Evolutionary conservation across 92 coral and sea anemone genomes (phyloP), one percentile per base, ranked within the genome.

Genomic region (Zoanthus gigantus): DNA sequence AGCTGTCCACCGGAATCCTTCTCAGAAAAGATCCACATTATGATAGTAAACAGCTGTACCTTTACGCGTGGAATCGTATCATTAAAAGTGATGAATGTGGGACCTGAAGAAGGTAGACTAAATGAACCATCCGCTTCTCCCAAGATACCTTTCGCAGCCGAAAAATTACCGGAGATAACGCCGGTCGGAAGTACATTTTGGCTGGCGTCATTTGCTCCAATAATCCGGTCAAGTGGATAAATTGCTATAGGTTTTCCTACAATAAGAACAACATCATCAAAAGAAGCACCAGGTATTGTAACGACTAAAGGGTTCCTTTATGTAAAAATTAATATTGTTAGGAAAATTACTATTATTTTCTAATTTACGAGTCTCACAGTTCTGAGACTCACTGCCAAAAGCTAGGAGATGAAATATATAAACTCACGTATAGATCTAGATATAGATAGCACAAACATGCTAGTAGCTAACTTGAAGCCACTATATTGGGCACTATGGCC

Each of bases 171-270:
- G 6, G 17, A 37, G 44, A 48, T n/a, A 6, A 76, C 44, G 16
- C 81, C 81, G 34, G 81, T 76, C 6, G 81, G 81, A 29, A 63
- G 81, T 13, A 28, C 48, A 23, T 52, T 76, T 28, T 7, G 63
- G 9, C 81, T 76, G 37, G 28, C n/a, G 81, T 76, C 81, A 29
- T 76, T 13, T 9, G 44, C 18, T 16, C 81, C 65, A 0, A 2
- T 11, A 0, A 9, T 76, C 63, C 42, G 15, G 42, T 76, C 81
- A 52, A 76, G 52, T 1, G 81, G 81, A 52, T 76, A 76, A 76
- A 76, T 12, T 30, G 81, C 81, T 52, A 76, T 76, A 17, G 81
- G 81, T 9, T 52, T 76, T 3, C 81, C 81, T 76, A 37, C 42
- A 37, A 37, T 37, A 37, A 37, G 42, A 37, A 37, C 42, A 37